These are phyloP conservation scores for Penaeus vannamei DNA, from an alignment of 1,140 invertebrate species.

Conservation along the genomic window DNA sequence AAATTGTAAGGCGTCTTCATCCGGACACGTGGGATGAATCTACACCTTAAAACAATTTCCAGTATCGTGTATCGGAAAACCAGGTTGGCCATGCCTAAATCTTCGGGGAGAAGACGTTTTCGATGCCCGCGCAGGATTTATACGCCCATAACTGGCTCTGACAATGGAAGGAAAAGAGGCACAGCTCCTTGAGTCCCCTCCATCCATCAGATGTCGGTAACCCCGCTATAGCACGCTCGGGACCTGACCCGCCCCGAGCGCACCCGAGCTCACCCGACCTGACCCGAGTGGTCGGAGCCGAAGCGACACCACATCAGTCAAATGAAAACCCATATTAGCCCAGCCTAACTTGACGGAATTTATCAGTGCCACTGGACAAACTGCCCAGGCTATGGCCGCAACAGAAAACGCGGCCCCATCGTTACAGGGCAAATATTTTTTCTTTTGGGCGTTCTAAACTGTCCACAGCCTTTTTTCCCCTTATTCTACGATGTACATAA, in stretches of 20 bases:
- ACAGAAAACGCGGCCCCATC: constrained; percentile 64
- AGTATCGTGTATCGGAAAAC: constrained; percentile 65
- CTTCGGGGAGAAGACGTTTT: constrained; percentile 59
- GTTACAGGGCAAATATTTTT: constrained; percentile 65
- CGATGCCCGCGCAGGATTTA: constrained; percentile 63
- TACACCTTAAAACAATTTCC: constrained; percentile 65
- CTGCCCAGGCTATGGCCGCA: constrained; percentile 55
- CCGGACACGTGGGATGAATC: constrained; percentile 61
- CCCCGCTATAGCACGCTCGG: constrained; percentile 61
- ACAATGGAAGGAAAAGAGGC: constrained; percentile 66
- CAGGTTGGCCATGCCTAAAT: constrained; percentile 59
- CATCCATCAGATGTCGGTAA: constrained; percentile 65
- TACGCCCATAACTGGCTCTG: constrained; percentile 64
- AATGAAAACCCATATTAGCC: constrained; percentile 66
- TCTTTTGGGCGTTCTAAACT: constrained; percentile 63
- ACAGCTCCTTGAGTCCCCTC: constrained; percentile 58
- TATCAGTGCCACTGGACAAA: constrained; percentile 64
- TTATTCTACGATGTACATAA: constrained; percentile 63
- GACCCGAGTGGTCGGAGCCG: not conserved
- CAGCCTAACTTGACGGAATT: constrained; percentile 61
- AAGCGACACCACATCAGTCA: constrained; percentile 61
- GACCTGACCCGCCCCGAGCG: constrained; percentile 42
- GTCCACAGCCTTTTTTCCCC: constrained; percentile 52
- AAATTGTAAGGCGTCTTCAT: constrained; percentile 61
- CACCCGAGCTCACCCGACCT: constrained; percentile 32